These are phyloP conservation scores for Aspidiotus destructor DNA, from an alignment of 2,888 invertebrate species.

Conservation along the genomic window DNA sequence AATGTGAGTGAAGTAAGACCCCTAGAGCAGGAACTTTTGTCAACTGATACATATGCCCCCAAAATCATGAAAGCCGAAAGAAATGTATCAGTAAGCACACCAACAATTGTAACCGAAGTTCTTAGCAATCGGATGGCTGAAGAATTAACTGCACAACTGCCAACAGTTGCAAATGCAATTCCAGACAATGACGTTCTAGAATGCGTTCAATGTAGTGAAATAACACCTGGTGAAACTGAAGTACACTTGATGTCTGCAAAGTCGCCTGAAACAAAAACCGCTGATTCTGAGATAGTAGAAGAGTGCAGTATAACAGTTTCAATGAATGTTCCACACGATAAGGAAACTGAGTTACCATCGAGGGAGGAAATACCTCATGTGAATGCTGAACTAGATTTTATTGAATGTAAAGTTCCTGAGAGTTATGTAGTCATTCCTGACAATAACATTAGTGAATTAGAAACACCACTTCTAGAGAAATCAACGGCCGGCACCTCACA, in stretches of 20 bases:
- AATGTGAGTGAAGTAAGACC: conserved; percentile 12
- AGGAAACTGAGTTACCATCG: conserved; percentile 10
- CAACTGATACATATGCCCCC: conserved; percentile 32
- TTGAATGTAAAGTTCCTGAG: conserved; percentile 19
- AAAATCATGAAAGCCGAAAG: conserved; percentile 39
- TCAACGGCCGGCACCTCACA: conserved; percentile 8
- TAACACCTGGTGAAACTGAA: conserved; percentile 45
- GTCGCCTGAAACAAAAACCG: conserved; percentile 48
- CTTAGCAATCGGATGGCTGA: conserved; percentile 12
- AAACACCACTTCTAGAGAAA: not conserved
- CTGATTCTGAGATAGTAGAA: conserved; percentile 38
- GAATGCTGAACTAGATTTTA: conserved; percentile 18
- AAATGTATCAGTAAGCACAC: conserved; percentile 34
- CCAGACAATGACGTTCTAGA: conserved; percentile 40
- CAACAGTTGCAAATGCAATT: conserved; percentile 35
- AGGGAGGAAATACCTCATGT: conserved; percentile 15
- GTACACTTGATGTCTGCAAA: conserved; percentile 43
- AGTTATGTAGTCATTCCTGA: conserved; percentile 18
- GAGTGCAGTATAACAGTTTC: conserved; percentile 42
- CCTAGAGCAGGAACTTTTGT: conserved; percentile 11
- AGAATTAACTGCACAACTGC: not conserved
- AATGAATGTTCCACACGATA: conserved; percentile 14
- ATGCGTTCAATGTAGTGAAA: conserved; percentile 40
- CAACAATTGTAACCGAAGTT: conserved; percentile 16
- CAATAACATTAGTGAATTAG: conserved; percentile 9